Conservation (phyloP, 1,140 invertebrate genomes). For the Diabrotica undecimpunctata region DNA sequence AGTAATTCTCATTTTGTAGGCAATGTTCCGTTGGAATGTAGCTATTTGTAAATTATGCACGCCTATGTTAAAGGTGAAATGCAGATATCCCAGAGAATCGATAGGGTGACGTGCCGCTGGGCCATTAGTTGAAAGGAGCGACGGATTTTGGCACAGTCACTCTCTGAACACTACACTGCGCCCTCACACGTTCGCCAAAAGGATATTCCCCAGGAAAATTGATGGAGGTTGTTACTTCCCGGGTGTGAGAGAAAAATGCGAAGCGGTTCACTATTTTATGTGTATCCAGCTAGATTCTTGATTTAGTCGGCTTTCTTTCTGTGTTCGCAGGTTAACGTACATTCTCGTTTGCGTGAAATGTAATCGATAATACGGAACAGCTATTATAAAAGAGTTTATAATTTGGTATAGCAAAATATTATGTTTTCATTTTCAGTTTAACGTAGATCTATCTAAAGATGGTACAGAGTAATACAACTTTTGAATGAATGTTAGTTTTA, state of each 20-base stretch:
- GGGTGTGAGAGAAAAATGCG: not conserved
- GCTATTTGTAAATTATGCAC: not conserved
- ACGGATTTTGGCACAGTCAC: conserved; percentile 1
- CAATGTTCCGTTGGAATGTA: too few species aligned
- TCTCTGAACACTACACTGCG: not conserved
- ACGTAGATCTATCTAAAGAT: too few species aligned
- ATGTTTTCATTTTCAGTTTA: too few species aligned
- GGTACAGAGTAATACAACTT: too few species aligned
- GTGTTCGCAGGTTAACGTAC: too few species aligned
- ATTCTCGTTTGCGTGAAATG: too few species aligned
- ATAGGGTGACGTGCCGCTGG: not conserved
- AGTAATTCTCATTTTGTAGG: too few species aligned
- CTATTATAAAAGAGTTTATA: too few species aligned
- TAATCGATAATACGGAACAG: too few species aligned
- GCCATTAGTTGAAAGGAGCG: not conserved
- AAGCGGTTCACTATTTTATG: not conserved
- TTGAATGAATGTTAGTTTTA: too few species aligned
- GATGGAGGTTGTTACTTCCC: not conserved
- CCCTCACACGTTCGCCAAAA: not conserved
- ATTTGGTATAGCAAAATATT: too few species aligned
- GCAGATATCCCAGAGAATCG: conserved; percentile 1
- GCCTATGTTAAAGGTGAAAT: not conserved
- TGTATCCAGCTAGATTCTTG: not conserved
- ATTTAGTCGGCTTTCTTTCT: too few species aligned
- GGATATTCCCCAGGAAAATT: not conserved